Evolutionary conservation across 2,888 invertebrate genomes (phyloP), one percentile per base, ranked within the genome.

Genomic region (Serripes groenlandicus): DNA sequence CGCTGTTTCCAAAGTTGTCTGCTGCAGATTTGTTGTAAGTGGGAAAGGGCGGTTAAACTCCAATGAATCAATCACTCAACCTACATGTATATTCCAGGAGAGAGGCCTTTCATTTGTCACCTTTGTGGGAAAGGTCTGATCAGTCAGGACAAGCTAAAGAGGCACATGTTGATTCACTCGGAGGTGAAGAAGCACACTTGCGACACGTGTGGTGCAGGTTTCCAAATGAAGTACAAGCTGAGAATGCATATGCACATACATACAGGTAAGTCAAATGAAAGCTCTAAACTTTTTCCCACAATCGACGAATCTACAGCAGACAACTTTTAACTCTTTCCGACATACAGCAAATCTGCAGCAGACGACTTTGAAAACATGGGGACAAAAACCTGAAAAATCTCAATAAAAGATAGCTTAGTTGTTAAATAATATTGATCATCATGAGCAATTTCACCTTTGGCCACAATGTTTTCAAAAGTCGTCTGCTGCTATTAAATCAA

Each of bases 71-170:
- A 42, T 42, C 42, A 42, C 7, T 42, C 42, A 42, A 42, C 15
- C 42, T 11, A 42, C 49, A 49, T 49, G 7, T 21, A 49, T 54
- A 30, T 77, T 77, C 18, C 75, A 84, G 84, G 84, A 34, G 84
- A 84, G 52, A 70, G 84, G 3, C 84, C 84, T 21, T 84, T 54
- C 60, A 78, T 70, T 0, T 84, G 84, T 56, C 28, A 49, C 11
- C n/a, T 73, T 11, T 84, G 84, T 75, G 84, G 84, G 18, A 81
- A 84, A 60, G 84, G 84, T 23, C 73, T 84, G 5, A 84, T 84
- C 64, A 84, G 84, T 56, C 72, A 77, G 56, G 78, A 62, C 23
- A 84, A 84, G 68, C 60, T 84, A 21, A 75, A 54, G 56, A 70
- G 84, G 5, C 84, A 84, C 75, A 75, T 84, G 84, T 28, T 81